Evolutionary conservation across 2,797 vertebrate species (phyloP), one percentile per base, ranked within the genome.

Genomic region (Hypotaenidia okinawae): DNA sequence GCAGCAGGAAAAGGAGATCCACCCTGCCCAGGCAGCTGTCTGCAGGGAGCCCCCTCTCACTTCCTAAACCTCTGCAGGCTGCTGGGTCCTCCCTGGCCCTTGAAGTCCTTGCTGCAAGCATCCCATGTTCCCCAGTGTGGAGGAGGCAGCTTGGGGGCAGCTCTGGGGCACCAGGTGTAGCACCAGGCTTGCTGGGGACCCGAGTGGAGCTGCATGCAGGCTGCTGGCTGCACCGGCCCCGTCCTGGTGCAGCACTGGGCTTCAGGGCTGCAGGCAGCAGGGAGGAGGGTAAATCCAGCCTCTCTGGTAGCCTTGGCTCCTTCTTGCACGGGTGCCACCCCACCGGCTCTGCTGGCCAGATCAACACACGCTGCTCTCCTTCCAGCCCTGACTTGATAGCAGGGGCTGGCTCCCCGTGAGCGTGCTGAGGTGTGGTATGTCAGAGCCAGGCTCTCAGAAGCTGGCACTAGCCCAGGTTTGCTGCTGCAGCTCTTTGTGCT

Each of bases 331-430:
- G 33, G 3, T 55, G 49, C 64, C 63, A 3, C 59, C 13, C 33
- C 66, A 67, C 10, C 14, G 24, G 61, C 13, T 15, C 41, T 8
- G 0, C 19, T 15, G 39, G 13, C 14, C 0, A 0, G 6, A 16
- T 13, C 32, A 11, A 37, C 6, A 8, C 0, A 0, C 2, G 16
- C 19, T 25, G 41, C 61, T 70, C 21, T 21, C 23, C 18, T 4
- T 32, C 32, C 43, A 19, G 13, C 54, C 37, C 67, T 11, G 14
- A 27, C 17, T 49, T 17, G 14, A 17, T 3, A 1, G 5, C 70
- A 19, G 75, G 81, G 62, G 24, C 64, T 30, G 28, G 15, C 24
- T 49, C 73, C 70, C 55, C 1, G 7, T 0, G 16, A 32, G 78
- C 3, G 0, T 1, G 2, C 68, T 4, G 1, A 84, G 52, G 89